Percentiles rank a stretch among this genome's conserved stretches.
These are phyloP conservation scores for Anoplopoma fimbria DNA, from an alignment of 2,113 vertebrate genomes.

Conservation along the genomic window DNA sequence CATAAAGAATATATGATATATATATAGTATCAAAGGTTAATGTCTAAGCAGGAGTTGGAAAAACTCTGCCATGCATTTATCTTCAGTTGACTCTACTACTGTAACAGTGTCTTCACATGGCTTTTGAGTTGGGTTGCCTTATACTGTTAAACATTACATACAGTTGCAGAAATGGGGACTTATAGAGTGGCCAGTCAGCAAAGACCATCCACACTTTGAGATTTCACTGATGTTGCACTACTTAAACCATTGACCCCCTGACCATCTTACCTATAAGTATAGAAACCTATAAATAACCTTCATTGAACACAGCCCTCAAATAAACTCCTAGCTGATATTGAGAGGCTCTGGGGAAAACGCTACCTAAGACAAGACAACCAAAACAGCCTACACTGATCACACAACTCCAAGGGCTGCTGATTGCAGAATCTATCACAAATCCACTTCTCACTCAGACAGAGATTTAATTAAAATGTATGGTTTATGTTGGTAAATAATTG, in stretches of 20 bases:
- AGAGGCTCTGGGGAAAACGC: background rate
- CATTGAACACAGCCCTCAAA: background rate
- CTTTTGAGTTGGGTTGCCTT: background rate
- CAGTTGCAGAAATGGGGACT: background rate
- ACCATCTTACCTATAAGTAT: too few species aligned
- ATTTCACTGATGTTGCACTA: background rate
- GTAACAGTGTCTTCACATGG: too few species aligned
- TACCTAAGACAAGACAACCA: background rate
- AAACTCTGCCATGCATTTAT: too few species aligned
- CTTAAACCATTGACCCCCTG: background rate
- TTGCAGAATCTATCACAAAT: slow-evolving; percentile 15
- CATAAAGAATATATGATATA: too few species aligned
- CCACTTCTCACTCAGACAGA: background rate
- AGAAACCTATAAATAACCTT: slow-evolving; percentile 7
- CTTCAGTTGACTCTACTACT: too few species aligned
- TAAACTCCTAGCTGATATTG: background rate
- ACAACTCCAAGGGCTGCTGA: background rate
- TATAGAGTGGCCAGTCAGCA: background rate
- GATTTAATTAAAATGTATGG: slow-evolving; percentile 12
- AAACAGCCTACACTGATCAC: background rate
- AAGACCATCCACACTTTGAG: background rate
- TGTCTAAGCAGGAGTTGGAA: too few species aligned
- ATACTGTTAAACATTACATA: background rate
- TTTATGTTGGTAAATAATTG: slow-evolving; percentile 28
- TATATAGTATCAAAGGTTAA: too few species aligned